These are phyloP conservation scores for Elymnias hypermnestra DNA, from an alignment of 1,140 invertebrate genomes.

Conservation along the genomic window DNA sequence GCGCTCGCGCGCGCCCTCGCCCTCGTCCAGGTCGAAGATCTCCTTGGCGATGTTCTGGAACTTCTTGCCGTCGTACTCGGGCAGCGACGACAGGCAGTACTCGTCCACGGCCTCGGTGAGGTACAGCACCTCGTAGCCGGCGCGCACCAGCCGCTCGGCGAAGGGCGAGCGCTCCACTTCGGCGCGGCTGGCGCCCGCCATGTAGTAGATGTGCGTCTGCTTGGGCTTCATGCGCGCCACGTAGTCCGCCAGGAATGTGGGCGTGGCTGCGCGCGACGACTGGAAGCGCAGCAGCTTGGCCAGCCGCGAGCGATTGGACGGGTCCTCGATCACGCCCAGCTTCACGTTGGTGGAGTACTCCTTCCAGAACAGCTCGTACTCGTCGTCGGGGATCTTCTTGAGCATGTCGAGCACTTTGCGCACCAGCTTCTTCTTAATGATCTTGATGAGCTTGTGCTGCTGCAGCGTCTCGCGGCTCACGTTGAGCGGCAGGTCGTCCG, in stretches of 20 bases:
- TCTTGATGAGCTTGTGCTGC: conserved; percentile 99
- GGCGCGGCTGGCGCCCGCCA: conserved; percentile 91
- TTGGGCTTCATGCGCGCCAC: conserved; percentile 98
- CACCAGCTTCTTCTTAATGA: conserved; percentile 99
- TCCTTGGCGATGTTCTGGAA: conserved; percentile 99
- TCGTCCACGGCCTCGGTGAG: conserved; percentile 98
- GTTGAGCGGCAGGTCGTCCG: conserved; percentile 99
- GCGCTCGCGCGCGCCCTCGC: conserved; percentile 88
- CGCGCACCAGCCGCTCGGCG: conserved; percentile 82
- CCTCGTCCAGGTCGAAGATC: conserved; percentile 92
- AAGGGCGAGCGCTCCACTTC: conserved; percentile 75
- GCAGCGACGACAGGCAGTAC: conserved; percentile 96
- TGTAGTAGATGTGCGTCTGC: conserved; percentile 97
- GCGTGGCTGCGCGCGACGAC: conserved; percentile 82
- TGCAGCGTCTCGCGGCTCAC: conserved; percentile 98
- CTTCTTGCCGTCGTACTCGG: conserved; percentile 99
- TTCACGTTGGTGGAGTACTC: conserved; percentile 99
- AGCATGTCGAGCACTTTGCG: conserved; percentile 98
- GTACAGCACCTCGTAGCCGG: conserved; percentile 97
- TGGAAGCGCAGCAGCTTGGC: conserved; percentile 96
- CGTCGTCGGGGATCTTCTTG: conserved; percentile 95
- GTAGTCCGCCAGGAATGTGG: conserved; percentile 92
- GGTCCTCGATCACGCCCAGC: conserved; percentile 98
- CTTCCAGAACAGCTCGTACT: conserved; percentile 98
- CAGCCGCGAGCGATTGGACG: conserved; percentile 94